Conservation (phyloP, 1,140 invertebrate species). For the Bombus pyrosoma region DNA sequence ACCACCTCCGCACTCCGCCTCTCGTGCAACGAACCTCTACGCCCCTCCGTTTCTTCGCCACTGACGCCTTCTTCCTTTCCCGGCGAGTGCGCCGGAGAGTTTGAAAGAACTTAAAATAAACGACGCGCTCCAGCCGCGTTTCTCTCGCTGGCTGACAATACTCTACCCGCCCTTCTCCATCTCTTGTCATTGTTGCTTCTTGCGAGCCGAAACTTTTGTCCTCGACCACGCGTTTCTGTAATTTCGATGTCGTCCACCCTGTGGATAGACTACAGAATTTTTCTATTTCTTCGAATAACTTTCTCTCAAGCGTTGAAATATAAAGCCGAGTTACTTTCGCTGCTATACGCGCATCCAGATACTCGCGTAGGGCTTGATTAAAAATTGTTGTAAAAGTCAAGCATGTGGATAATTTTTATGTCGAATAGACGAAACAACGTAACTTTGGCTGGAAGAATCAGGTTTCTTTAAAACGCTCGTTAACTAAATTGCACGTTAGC, state of each 20-base stretch:
- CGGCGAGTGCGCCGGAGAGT: slow-evolving; percentile 62
- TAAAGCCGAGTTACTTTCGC: no score
- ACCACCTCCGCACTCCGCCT: not conserved
- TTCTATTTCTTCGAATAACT: not conserved
- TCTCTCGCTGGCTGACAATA: slow-evolving; percentile 60
- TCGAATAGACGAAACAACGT: no score
- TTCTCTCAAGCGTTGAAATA: not conserved
- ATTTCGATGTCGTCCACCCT: slow-evolving; percentile 1
- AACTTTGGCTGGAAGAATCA: not conserved
- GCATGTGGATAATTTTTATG: no score
- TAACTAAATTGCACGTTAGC: not conserved
- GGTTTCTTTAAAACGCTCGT: slow-evolving; percentile 18
- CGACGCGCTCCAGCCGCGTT: slow-evolving; percentile 60
- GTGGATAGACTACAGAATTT: no score
- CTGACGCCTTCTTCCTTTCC: slow-evolving; percentile 49
- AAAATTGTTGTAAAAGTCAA: no score
- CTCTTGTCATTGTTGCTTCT: slow-evolving; percentile 58
- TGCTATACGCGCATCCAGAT: no score
- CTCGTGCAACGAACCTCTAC: not conserved
- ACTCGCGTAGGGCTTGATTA: no score
- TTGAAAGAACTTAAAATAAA: slow-evolving; percentile 80
- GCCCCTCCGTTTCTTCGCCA: slow-evolving; percentile 30
- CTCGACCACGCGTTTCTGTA: not conserved
- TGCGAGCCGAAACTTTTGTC: slow-evolving; percentile 52
- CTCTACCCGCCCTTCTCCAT: not conserved